Conservation (phyloP, 1,140 invertebrate species). For the Ceratoteleas bidentatus region DNA sequence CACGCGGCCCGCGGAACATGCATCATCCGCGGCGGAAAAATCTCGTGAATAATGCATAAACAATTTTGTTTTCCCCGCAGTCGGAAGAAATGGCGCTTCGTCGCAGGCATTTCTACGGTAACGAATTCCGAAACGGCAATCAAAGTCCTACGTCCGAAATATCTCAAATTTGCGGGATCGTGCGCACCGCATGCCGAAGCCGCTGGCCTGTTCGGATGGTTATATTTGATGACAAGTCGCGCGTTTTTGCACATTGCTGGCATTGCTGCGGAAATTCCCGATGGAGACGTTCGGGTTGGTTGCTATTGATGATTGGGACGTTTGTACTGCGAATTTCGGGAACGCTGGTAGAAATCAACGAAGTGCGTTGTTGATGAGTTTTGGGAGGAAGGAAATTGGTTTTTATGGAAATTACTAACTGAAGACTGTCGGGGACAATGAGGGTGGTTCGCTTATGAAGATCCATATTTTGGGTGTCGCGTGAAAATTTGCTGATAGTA, state of each 20-base stretch:
- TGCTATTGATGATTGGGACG: not conserved
- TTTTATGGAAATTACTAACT: too few species aligned
- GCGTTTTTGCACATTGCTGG: not conserved
- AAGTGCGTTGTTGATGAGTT: too few species aligned
- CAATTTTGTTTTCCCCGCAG: slow-evolving; percentile 37
- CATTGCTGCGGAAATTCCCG: too few species aligned
- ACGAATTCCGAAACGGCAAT: slow-evolving; percentile 43
- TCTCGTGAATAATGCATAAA: slow-evolving; percentile 47
- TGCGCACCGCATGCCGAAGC: slow-evolving; percentile 5
- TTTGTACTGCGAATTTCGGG: too few species aligned
- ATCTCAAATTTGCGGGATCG: slow-evolving; percentile 33
- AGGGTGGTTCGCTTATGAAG: too few species aligned
- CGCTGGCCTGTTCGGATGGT: not conserved
- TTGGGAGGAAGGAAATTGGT: too few species aligned
- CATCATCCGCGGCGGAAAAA: slow-evolving; percentile 12
- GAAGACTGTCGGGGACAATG: too few species aligned
- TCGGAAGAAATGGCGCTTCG: slow-evolving; percentile 20
- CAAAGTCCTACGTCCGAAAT: slow-evolving; percentile 41
- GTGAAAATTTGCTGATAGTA: too few species aligned
- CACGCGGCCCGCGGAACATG: slow-evolving; percentile 1
- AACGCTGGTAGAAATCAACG: too few species aligned
- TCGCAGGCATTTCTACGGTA: slow-evolving; percentile 25
- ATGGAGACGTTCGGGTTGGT: too few species aligned
- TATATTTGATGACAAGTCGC: not conserved
- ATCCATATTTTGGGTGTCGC: too few species aligned